Percentiles rank a stretch among this genome's conserved stretches.
Evolutionary conservation across 2,113 vertebrate genomes (phyloP).

Genomic region (Dicaeum eximium): DNA sequence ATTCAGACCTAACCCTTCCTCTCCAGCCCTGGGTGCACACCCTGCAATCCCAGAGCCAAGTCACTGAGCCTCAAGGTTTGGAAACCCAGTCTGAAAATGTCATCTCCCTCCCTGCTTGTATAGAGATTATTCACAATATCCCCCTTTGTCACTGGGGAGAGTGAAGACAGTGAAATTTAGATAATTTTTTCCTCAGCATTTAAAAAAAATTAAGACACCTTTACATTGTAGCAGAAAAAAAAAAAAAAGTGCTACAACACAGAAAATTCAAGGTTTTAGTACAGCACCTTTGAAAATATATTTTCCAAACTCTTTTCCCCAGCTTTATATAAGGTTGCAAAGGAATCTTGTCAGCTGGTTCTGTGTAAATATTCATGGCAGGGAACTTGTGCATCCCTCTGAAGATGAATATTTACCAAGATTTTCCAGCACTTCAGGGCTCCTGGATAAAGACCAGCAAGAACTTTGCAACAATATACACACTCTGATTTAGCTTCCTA

Average conservation of each 20-base stretch:
- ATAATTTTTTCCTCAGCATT: neutral
- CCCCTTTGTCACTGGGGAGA: neutral
- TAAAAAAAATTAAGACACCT: neutral
- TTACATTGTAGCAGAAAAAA: accelerated
- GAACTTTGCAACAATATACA: neutral
- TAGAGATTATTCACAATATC: neutral
- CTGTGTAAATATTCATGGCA: neutral
- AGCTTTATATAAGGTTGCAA: neutral
- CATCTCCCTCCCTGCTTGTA: neutral
- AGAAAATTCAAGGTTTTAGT: neutral
- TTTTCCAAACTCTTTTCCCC: neutral
- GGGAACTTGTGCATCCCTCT: neutral
- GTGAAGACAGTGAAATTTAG: neutral
- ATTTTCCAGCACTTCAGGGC: neutral
- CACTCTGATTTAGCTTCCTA: neutral
- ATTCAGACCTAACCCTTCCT: neutral
- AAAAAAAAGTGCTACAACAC: neutral
- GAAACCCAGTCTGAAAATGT: neutral
- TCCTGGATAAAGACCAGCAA: neutral
- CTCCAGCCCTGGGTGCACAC: neutral
- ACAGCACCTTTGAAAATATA: neutral
- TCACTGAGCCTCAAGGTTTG: accelerated
- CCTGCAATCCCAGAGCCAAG: neutral
- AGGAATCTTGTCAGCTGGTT: neutral
- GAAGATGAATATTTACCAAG: neutral